Conservation (phyloP, 1,140 invertebrate genomes). For the Halyomorpha halys region DNA sequence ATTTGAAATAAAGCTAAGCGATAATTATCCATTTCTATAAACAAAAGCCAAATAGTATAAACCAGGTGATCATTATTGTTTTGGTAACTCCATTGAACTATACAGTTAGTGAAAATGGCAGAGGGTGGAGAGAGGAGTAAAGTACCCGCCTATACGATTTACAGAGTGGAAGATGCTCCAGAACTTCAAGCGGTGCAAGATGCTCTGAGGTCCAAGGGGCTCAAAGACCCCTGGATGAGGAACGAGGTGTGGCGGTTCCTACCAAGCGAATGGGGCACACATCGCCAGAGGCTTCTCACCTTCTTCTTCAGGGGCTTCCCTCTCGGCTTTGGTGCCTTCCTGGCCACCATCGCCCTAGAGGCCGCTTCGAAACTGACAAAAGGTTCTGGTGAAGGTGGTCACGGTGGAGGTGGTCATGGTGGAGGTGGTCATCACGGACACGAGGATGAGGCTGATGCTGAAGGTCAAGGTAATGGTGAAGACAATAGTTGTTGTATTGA, state of each 20-base stretch:
- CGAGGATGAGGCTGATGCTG: too few relatives aligned
- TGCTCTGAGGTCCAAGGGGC: constrained; percentile 51
- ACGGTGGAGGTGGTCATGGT: not conserved
- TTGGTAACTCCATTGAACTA: too few relatives aligned
- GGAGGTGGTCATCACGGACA: too few relatives aligned
- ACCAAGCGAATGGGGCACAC: constrained; percentile 41
- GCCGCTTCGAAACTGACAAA: constrained; percentile 31
- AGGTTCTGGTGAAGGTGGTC: not conserved
- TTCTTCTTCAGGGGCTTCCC: constrained; percentile 48
- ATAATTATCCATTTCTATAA: too few relatives aligned
- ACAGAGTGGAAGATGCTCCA: constrained; percentile 57
- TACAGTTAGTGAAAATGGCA: too few relatives aligned
- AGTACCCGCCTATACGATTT: constrained; percentile 57
- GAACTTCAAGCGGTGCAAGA: constrained; percentile 49
- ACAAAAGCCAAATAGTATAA: too few relatives aligned
- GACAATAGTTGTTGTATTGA: too few relatives aligned
- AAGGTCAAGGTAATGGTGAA: too few relatives aligned
- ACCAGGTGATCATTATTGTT: too few relatives aligned
- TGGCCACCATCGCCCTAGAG: constrained; percentile 50
- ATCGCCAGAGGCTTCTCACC: constrained; percentile 32
- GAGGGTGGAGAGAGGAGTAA: constrained; percentile 37
- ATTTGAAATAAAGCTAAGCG: too few relatives aligned
- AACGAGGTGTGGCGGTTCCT: constrained; percentile 72
- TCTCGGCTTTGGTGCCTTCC: constrained; percentile 49
- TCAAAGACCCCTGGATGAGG: constrained; percentile 75